Conservation (phyloP, 2,888 invertebrate species). For the Andrena minutula region DNA sequence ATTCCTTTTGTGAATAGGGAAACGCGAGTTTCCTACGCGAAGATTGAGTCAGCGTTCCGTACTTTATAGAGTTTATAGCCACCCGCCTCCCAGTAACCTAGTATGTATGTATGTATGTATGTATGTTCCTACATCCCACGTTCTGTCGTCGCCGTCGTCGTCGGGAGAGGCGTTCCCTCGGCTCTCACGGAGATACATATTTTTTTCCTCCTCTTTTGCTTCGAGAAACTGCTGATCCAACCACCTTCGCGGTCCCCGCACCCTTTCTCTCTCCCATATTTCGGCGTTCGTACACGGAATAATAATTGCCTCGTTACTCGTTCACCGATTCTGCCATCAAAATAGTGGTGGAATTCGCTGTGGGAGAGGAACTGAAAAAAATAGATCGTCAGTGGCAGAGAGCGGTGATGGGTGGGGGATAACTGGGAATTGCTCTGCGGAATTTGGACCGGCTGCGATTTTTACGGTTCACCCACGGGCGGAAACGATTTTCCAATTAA, state of each 20-base stretch:
- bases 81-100: conserved; percentile 43
- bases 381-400: too few species aligned
- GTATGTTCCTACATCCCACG: conserved; percentile 31
- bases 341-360: neutral
- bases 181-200: conserved; percentile 16
- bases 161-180: conserved; percentile 25
- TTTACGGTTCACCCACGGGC: neutral
- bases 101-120: conserved; percentile 28
- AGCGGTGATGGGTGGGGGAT: neutral
- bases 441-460: neutral
- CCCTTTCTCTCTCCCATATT: neutral
- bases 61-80: conserved; percentile 58
- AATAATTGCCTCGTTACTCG: conserved; percentile 17
- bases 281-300: neutral
- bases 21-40: conserved; percentile 39
- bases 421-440: neutral
- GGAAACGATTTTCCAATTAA: conserved; percentile 9
- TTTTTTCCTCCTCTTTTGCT: neutral
- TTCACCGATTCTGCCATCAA: neutral
- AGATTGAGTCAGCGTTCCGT: conserved; percentile 62
- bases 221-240: conserved; percentile 27
- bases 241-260: neutral
- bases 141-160: conserved; percentile 25
- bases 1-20: conserved; percentile 50
- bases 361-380: neutral